Conservation (phyloP, 2,888 invertebrate species). For the Drosophila pegasa region DNA sequence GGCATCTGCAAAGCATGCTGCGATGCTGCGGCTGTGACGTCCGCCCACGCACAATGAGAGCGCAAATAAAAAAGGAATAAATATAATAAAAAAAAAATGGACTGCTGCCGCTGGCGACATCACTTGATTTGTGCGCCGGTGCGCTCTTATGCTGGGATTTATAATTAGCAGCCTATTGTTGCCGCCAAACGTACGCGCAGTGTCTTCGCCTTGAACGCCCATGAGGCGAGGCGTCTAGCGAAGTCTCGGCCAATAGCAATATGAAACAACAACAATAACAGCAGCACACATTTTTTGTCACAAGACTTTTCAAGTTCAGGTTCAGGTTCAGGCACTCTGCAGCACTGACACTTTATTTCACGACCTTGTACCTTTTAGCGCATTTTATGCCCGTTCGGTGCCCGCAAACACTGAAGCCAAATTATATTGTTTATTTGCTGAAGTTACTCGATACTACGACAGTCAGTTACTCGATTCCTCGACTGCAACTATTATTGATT, state of each 20-base stretch:
- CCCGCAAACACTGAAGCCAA: slow-evolving; percentile 36
- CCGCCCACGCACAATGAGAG: slow-evolving; percentile 55
- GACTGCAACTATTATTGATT: not conserved
- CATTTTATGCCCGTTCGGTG: slow-evolving; percentile 35
- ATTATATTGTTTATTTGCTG: slow-evolving; percentile 48
- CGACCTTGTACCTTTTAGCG: slow-evolving; percentile 48
- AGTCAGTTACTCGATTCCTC: slow-evolving; percentile 31
- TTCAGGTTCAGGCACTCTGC: slow-evolving; percentile 63
- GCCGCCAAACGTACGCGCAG: slow-evolving; percentile 61
- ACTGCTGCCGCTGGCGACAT: slow-evolving; percentile 45
- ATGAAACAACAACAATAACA: slow-evolving; percentile 40
- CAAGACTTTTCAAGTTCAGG: slow-evolving; percentile 58
- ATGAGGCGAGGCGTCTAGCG: slow-evolving; percentile 30
- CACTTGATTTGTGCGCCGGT: slow-evolving; percentile 58
- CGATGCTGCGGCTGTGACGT: slow-evolving; percentile 53
- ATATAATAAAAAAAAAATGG: slow-evolving; percentile 22
- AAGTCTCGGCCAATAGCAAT: slow-evolving; percentile 26
- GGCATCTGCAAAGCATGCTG: slow-evolving; percentile 60
- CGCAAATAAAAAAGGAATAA: slow-evolving; percentile 27
- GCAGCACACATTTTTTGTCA: slow-evolving; percentile 29
- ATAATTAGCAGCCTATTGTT: slow-evolving; percentile 76
- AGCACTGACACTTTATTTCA: slow-evolving; percentile 31
- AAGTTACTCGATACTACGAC: slow-evolving; percentile 31
- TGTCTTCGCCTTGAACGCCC: slow-evolving; percentile 61
- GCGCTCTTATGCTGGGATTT: slow-evolving; percentile 70